phyloP scores from a whole-genome alignment of 1,140 invertebrate species.

The Heliothis subflexa region DNA sequence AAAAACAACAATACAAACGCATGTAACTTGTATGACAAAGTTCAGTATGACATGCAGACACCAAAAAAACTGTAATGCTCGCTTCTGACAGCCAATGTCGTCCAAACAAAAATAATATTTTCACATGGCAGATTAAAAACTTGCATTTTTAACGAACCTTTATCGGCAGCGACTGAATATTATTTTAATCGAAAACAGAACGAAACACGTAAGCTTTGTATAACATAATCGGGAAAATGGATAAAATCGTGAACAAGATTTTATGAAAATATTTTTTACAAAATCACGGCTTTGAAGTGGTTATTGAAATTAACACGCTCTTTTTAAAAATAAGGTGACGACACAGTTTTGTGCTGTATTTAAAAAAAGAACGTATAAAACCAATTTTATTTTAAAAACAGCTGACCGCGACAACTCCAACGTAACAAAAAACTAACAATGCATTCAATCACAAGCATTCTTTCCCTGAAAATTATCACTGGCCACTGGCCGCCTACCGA shows the following conservation, averaged over 20 bases:
- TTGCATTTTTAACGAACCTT: slow-evolving; percentile 45
- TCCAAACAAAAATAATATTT: slow-evolving; percentile 40
- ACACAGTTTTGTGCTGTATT: too few species aligned
- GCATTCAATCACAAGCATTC: too few species aligned
- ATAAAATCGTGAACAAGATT: neutral
- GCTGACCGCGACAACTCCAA: too few species aligned
- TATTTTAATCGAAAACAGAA: slow-evolving; percentile 47
- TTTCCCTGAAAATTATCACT: too few species aligned
- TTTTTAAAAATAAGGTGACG: too few species aligned
- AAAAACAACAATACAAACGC: neutral
- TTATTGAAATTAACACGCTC: neutral
- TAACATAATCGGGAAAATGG: slow-evolving; percentile 14
- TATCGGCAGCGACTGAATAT: slow-evolving; percentile 32
- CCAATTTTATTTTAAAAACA: too few species aligned
- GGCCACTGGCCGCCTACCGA: too few species aligned
- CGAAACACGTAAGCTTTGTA: slow-evolving; percentile 15
- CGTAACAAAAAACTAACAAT: too few species aligned
- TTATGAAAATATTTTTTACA: neutral
- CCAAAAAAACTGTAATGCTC: slow-evolving; percentile 28
- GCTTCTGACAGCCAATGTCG: slow-evolving; percentile 7
- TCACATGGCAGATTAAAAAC: slow-evolving; percentile 45
- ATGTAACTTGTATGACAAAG: neutral
- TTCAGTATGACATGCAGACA: slow-evolving; percentile 8
- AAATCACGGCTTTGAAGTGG: neutral
- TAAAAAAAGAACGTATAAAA: too few species aligned